phyloP scores from a whole-genome alignment of 2,113 vertebrate genomes.

The Eublepharis macularius region DNA sequence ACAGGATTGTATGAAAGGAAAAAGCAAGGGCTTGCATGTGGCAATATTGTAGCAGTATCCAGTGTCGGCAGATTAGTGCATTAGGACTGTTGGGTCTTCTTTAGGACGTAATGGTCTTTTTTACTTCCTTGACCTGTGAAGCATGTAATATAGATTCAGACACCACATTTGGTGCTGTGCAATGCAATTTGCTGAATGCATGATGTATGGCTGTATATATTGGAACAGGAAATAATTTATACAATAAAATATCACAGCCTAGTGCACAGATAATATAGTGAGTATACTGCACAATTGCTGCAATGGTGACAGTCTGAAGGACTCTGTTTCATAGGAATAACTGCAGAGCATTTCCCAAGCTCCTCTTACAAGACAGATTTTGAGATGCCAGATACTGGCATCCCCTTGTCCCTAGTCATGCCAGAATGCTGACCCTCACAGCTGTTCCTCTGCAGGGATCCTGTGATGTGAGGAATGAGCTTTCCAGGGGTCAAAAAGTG shows the following conservation, averaged over 20 bases:
- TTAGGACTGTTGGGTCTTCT: not conserved
- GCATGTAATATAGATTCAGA: not conserved
- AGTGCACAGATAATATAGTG: slow-evolving; percentile 22
- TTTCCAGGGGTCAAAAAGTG: too few relatives aligned
- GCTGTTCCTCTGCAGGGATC: too few relatives aligned
- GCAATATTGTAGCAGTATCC: not conserved
- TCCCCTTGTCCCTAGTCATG: not conserved
- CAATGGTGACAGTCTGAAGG: slow-evolving; percentile 29
- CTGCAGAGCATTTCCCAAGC: slow-evolving; percentile 5
- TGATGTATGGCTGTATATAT: slow-evolving; percentile 28
- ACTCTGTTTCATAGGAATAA: slow-evolving; percentile 26
- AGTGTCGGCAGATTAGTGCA: not conserved
- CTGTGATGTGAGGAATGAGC: too few relatives aligned
- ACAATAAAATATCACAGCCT: slow-evolving; percentile 38
- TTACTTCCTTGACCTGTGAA: not conserved
- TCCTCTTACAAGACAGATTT: not conserved
- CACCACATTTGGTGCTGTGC: not conserved
- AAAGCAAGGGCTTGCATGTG: not conserved
- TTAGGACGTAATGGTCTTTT: not conserved
- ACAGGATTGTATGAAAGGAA: not conserved
- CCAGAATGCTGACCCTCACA: too few relatives aligned
- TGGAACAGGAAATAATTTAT: slow-evolving; percentile 41
- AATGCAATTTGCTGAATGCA: slow-evolving; percentile 30
- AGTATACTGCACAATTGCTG: not conserved
- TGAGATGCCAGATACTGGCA: not conserved